Base-by-base conservation (phyloP, 2,888 invertebrate genomes). In the Hesperia comma region DNA sequence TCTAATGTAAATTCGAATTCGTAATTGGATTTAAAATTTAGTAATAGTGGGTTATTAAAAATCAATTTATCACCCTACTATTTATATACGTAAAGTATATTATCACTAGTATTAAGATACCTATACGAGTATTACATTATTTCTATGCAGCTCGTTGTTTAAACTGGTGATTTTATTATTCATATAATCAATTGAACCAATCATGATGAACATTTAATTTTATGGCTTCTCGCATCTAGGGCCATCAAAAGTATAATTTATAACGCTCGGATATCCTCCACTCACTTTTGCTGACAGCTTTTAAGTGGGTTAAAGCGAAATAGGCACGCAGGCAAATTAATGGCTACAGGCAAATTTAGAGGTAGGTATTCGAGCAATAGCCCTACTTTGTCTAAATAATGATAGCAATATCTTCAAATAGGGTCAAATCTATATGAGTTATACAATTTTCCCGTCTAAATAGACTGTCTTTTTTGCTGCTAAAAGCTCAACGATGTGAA, bases 271-370 rank as follows among this genome's bases (percentile, higher is more conserved):
- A 69, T 70, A 71, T 69, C 70, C 67, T 63, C 63, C 67, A 69
- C 69, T 75, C 73, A 63, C 61, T 68, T 57, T 70, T 70, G 70
- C 70, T 75, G 77, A 75, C 77, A 76, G 72, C 68, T 70, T 37
- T 53, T 72, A 79, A 77, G 71, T 81, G 75, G 82, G 79, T 78
- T 79, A 76, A 69, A 74, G 68, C 68, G 61, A 72, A 71, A 72
- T 61, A 68, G 37, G 61, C 64, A 72, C 61, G 64, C 67, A 67
- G 66, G 43, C 69, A 69, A 64, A 69, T 69, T 72, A 68, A 63
- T 69, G 63, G 61, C 60, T 40, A 32, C 32, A 33, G 26, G 49
- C 37, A 46, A 32, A 46, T 55, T 61, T 53, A 46, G 70, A 49
- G 7, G 51, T 33, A 49, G 7, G 51, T 33, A 33, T 43, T 33